Conservation (phyloP, 1,140 invertebrate genomes). For the Phenacoccus solenopsis region DNA sequence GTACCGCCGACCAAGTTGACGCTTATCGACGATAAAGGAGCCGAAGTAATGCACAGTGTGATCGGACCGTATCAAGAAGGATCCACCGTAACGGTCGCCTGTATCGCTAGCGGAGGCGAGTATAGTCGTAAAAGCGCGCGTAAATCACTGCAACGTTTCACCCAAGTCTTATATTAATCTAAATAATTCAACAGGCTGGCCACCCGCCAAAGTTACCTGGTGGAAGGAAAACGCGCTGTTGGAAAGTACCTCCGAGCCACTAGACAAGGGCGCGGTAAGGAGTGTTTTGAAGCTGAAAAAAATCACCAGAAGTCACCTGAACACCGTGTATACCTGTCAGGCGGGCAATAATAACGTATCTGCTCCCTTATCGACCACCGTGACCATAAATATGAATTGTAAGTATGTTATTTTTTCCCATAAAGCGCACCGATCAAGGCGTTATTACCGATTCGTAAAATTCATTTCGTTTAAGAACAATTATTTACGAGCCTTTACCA, state of each 20-base stretch:
- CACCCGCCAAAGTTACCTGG: slow-evolving; percentile 70
- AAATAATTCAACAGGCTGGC: slow-evolving; percentile 53
- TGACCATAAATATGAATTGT: slow-evolving; percentile 9
- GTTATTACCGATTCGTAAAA: neutral
- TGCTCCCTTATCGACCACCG: slow-evolving; percentile 35
- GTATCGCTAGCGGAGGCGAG: slow-evolving; percentile 66
- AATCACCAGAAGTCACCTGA: slow-evolving; percentile 54
- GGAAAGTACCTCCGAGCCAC: slow-evolving; percentile 39
- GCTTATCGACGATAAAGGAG: slow-evolving; percentile 56
- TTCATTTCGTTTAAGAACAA: neutral
- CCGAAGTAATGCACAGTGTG: slow-evolving; percentile 53
- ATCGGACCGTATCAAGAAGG: slow-evolving; percentile 72
- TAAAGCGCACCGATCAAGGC: neutral
- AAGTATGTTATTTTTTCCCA: neutral
- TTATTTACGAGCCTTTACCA: neutral
- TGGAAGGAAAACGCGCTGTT: slow-evolving; percentile 61
- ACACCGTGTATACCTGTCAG: slow-evolving; percentile 66
- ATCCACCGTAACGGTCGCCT: slow-evolving; percentile 61
- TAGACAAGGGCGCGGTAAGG: slow-evolving; percentile 34
- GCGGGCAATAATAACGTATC: slow-evolving; percentile 68
- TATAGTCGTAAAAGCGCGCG: no score
- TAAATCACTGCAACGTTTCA: no score
- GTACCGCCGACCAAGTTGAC: slow-evolving; percentile 64
- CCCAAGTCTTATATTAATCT: no score
- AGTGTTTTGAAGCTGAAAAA: slow-evolving; percentile 40